A percentile compares a stretch with the other conserved stretches of the same genome.
These are phyloP conservation scores for Atopsyche davidsoni DNA, from an alignment of 1,140 invertebrate species.

Conservation along the genomic window DNA sequence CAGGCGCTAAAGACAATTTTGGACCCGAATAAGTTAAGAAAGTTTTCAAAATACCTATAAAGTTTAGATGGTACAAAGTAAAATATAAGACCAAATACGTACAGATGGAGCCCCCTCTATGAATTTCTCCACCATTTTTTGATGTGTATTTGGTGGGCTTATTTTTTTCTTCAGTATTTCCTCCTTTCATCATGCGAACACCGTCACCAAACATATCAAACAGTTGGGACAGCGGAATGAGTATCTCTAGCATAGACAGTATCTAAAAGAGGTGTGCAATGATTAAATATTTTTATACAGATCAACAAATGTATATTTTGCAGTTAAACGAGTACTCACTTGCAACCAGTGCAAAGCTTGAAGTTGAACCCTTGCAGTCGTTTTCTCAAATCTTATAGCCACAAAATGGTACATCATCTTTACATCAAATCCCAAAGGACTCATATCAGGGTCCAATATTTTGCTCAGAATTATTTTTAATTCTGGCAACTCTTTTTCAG, in stretches of 20 bases:
- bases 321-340: constrained; percentile 47
- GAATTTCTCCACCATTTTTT: constrained; percentile 34
- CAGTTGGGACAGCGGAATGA: constrained; percentile 76
- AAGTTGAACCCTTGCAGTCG: constrained; percentile 80
- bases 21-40: background rate
- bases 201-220: constrained; percentile 87
- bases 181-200: constrained; percentile 59
- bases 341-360: constrained; percentile 95
- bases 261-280: constrained; percentile 51
- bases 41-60: constrained; percentile 2
- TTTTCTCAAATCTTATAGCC: constrained; percentile 76
- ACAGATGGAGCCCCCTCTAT: constrained; percentile 53
- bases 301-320: background rate
- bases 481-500: constrained; percentile 85
- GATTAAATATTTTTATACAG: background rate
- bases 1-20: constrained; percentile 46
- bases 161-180: constrained; percentile 43
- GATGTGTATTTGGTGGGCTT: constrained; percentile 39
- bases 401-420: constrained; percentile 95
- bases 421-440: constrained; percentile 87
- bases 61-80: background rate
- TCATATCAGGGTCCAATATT: constrained; percentile 94
- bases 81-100: constrained; percentile 30
- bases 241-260: constrained; percentile 81
- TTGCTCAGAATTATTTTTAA: constrained; percentile 92